Percentiles rank a stretch among this genome's conserved stretches.
Evolutionary conservation across 2,797 vertebrate genomes (phyloP).

Genomic region (Amblyraja radiata): DNA sequence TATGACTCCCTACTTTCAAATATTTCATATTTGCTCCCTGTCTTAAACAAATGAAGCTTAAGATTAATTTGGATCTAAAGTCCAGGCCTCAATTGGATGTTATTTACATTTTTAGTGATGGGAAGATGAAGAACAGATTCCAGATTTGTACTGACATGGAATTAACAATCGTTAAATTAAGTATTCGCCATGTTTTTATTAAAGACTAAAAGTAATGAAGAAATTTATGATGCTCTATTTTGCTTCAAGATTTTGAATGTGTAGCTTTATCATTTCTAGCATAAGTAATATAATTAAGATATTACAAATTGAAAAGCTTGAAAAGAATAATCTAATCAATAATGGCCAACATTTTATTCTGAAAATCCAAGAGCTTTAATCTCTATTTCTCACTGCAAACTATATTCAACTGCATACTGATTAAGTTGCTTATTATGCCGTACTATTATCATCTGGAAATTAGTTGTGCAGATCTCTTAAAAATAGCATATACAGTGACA

Average conservation of each 20-base stretch:
- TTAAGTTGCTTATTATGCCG: neutral
- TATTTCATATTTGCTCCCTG: neutral
- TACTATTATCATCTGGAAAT: neutral
- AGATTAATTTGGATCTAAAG: neutral
- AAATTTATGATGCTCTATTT: neutral
- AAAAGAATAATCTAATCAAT: neutral
- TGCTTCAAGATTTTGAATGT: neutral
- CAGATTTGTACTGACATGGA: neutral
- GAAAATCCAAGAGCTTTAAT: neutral
- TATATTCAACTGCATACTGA: neutral
- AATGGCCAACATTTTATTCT: too few relatives aligned
- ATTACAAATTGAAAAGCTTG: neutral
- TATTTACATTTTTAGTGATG: neutral
- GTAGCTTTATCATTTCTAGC: neutral
- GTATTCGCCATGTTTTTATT: neutral
- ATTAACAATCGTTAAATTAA: neutral
- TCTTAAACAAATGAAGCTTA: neutral
- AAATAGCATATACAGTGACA: too few relatives aligned
- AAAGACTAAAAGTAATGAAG: neutral
- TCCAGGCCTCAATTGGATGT: neutral
- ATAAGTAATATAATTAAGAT: neutral
- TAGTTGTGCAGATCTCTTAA: neutral
- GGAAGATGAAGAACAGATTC: neutral
- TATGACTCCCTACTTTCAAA: neutral
- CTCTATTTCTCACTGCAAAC: neutral